These are phyloP conservation scores for Anguilla megastoma DNA, from an alignment of 2,797 vertebrate genomes.

Conservation along the genomic window DNA sequence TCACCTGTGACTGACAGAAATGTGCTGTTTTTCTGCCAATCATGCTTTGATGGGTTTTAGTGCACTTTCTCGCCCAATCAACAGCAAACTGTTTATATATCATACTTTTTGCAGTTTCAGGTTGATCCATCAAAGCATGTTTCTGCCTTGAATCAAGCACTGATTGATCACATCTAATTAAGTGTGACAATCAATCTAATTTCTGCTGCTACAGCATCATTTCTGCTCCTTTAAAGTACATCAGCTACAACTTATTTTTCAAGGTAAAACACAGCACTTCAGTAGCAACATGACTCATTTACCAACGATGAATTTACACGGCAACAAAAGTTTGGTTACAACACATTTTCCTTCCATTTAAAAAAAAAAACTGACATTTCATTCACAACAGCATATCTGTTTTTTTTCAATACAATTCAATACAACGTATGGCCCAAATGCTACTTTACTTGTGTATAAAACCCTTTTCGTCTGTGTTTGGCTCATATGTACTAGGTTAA, in stretches of 20 bases:
- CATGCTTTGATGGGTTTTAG: background rate
- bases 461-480: background rate
- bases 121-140: background rate
- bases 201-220: background rate
- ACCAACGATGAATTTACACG: background rate
- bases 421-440: background rate
- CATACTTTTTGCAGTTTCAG: background rate
- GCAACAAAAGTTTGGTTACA: too few relatives aligned
- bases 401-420: background rate
- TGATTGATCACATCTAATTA: background rate
- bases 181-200: background rate
- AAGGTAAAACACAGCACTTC: background rate
- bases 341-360: too few relatives aligned
- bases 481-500: background rate
- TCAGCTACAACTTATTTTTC: too few relatives aligned
- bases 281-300: background rate
- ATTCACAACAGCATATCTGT: background rate
- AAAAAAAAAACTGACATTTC: too few relatives aligned
- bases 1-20: too few relatives aligned
- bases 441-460: background rate
- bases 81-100: background rate
- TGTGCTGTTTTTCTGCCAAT: background rate
- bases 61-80: background rate
- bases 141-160: background rate
- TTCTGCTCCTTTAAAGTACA: background rate